Conservation (phyloP, 2,888 invertebrate species). For the Sarcophaga variegata region DNA sequence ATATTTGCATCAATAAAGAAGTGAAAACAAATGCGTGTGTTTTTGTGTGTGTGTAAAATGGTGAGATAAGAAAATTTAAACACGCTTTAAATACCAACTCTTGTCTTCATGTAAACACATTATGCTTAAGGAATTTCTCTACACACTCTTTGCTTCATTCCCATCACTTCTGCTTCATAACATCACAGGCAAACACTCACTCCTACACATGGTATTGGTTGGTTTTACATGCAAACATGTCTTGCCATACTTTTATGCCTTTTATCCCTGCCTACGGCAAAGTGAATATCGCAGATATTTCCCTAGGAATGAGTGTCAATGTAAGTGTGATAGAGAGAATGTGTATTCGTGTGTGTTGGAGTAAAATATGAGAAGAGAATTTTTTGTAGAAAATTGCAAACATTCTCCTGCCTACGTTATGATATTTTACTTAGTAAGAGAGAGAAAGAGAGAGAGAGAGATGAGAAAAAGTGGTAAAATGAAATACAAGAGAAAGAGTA, state of each 20-base stretch:
- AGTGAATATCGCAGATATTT: no score
- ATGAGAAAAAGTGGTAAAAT: neutral
- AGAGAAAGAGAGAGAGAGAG: neutral
- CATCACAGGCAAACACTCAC: neutral
- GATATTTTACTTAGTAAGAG: conserved; percentile 41
- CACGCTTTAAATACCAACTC: conserved; percentile 54
- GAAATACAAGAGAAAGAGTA: neutral
- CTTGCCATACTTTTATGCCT: neutral
- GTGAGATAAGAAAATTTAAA: conserved; percentile 35
- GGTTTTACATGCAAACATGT: neutral
- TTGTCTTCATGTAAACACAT: conserved; percentile 34
- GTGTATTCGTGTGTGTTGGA: no score
- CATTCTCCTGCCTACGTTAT: conserved; percentile 38
- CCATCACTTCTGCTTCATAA: neutral
- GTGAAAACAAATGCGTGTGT: no score
- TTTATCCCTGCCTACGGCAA: neutral
- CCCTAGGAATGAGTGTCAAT: no score
- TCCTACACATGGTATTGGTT: neutral
- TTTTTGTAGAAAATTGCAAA: conserved; percentile 22
- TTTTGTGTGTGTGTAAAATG: neutral
- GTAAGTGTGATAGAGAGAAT: no score
- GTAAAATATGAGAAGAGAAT: neutral
- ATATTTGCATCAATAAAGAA: no score
- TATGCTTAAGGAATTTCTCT: conserved; percentile 26
- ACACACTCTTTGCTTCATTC: neutral